phyloP scores from a whole-genome alignment of 92 coral and sea anemone genomes.

The Phenganax subtilis region DNA sequence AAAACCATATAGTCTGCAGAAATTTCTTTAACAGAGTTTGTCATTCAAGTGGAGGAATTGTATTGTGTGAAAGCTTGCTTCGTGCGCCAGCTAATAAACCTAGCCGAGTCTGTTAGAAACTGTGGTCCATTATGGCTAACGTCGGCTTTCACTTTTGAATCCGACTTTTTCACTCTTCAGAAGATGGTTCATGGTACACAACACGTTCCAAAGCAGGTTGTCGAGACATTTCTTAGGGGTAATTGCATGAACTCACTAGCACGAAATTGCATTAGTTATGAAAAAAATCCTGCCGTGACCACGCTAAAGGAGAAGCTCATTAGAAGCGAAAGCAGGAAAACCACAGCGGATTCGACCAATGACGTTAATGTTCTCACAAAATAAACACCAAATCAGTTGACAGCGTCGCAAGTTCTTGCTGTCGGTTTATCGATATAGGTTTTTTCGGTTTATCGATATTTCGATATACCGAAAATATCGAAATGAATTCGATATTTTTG shows the following conservation, averaged over 20 bases:
- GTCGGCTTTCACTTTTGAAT: conserved; percentile 16
- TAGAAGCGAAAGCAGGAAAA: background rate
- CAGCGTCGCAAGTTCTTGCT: conserved; percentile 11
- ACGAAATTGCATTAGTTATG: background rate
- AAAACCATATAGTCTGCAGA: background rate
- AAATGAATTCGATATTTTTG: too few relatives aligned
- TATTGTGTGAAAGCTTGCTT: conserved; percentile 1
- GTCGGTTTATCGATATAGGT: background rate
- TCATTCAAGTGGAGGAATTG: conserved; percentile 1
- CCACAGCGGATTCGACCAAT: background rate
- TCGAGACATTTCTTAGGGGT: background rate
- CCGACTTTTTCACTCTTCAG: background rate
- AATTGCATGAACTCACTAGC: background rate
- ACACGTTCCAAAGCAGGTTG: conserved; percentile 17
- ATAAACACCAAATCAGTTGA: background rate
- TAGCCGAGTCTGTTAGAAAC: conserved; percentile 5
- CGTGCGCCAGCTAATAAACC: conserved; percentile 1
- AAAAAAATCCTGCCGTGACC: background rate
- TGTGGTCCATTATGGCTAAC: conserved; percentile 23
- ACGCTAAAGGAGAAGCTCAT: background rate
- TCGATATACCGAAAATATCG: too few relatives aligned
- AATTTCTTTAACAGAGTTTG: conserved; percentile 4
- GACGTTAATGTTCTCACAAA: background rate
- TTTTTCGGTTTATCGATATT: too few relatives aligned
- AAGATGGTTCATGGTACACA: conserved; percentile 25